Conservation (phyloP, 2,888 invertebrate species). For the Coelopa pilipes region DNA sequence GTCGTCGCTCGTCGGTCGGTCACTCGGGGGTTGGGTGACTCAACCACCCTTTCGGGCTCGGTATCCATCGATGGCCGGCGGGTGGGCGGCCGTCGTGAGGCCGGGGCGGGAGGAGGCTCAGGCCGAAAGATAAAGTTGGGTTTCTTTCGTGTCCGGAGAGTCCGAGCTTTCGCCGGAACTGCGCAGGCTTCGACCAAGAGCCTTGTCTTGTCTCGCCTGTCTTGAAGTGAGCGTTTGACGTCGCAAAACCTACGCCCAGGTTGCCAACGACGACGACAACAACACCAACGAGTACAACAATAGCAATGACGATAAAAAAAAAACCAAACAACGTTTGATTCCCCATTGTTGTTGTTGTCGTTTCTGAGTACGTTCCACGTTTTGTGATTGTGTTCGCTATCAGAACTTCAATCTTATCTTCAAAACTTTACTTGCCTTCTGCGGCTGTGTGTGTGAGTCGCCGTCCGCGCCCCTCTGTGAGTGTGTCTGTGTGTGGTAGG, state of each 20-base stretch:
- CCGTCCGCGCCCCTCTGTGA: slow-evolving; percentile 26
- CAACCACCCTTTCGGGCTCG: too few relatives aligned
- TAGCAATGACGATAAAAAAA: too few relatives aligned
- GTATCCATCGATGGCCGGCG: too few relatives aligned
- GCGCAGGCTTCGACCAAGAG: slow-evolving; percentile 27
- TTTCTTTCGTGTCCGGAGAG: background rate
- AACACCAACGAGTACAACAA: too few relatives aligned
- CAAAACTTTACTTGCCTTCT: slow-evolving; percentile 46
- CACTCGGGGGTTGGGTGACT: too few relatives aligned
- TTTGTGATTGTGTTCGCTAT: slow-evolving; percentile 12
- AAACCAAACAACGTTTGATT: slow-evolving; percentile 4
- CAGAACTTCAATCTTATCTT: slow-evolving; percentile 55
- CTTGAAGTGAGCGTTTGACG: too few relatives aligned
- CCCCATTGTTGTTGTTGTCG: background rate
- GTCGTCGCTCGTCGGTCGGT: too few relatives aligned
- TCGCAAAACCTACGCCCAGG: background rate
- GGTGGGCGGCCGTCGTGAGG: too few relatives aligned
- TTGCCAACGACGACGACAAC: background rate
- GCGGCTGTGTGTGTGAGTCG: background rate
- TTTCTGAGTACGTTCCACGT: background rate
- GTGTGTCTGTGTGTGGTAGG: slow-evolving; percentile 18
- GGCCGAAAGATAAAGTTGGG: background rate
- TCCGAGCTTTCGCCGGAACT: background rate
- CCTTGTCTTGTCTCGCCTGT: too few relatives aligned
- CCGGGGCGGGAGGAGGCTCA: too few relatives aligned